A percentile compares a stretch with the other conserved stretches of the same genome.
Evolutionary conservation across 2,888 invertebrate genomes (phyloP).

Genomic region (Fragum fragum): DNA sequence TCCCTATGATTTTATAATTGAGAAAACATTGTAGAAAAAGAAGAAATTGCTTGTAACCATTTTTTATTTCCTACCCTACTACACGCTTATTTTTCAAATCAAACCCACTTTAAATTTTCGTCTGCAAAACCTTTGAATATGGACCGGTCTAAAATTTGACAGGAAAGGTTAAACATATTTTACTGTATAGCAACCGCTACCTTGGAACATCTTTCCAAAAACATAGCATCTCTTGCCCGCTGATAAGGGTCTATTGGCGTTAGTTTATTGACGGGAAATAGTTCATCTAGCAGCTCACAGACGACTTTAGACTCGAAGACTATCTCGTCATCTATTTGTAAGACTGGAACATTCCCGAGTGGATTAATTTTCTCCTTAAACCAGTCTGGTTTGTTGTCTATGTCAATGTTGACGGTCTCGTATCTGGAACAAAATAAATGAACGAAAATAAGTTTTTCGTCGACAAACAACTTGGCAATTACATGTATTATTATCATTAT

Average conservation of each 20-base stretch:
- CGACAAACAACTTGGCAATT: no score
- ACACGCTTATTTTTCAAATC: no score
- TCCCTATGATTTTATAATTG: no score
- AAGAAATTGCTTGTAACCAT: no score
- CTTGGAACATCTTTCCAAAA: slow-evolving; percentile 61
- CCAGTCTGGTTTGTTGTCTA: slow-evolving; percentile 88
- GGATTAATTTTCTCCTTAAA: slow-evolving; percentile 86
- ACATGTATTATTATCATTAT: no score
- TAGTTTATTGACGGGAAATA: slow-evolving; percentile 88
- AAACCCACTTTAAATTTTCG: no score
- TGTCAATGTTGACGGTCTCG: slow-evolving; percentile 87
- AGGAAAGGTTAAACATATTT: no score
- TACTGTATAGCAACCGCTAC: slow-evolving; percentile 4
- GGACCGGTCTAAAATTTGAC: no score
- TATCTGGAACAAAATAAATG: slow-evolving; percentile 73
- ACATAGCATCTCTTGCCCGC: slow-evolving; percentile 72
- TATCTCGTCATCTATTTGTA: slow-evolving; percentile 87
- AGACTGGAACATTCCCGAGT: slow-evolving; percentile 87
- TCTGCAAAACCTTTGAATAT: no score
- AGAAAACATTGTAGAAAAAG: no score
- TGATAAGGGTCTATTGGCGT: slow-evolving; percentile 87
- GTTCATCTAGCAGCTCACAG: slow-evolving; percentile 88
- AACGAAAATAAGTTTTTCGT: no score
- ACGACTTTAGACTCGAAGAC: slow-evolving; percentile 88
- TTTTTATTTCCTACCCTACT: no score